Base-by-base conservation (phyloP, 1,140 invertebrate species). In the Paralvinella palmiformis region DNA sequence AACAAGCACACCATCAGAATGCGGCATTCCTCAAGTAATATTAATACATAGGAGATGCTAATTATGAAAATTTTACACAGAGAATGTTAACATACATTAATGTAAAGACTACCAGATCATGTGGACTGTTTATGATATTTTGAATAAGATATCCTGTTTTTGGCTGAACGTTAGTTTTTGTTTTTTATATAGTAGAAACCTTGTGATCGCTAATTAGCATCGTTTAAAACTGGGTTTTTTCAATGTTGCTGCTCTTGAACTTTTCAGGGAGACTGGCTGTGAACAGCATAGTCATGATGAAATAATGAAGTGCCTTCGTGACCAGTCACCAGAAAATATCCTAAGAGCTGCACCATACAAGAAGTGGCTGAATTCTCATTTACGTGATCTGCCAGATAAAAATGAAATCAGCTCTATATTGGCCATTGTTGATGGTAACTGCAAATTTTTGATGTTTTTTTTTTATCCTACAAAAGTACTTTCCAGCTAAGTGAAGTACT, bases 1-100 rank as follows among this genome's bases (percentile, higher is more conserved):
- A 31, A 22, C n/a, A 41, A 31, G 58, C 58, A 7, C 13, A 60
- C 6, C 15, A n/a, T 15, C 58, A 60, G 35, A 60, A 60, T 37
- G 35, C 17, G 29, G 36, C n/a, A n/a, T 60, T 60, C 36, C 37
- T 60, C 24, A 60, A 44, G 58, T 60, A 60, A 31, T n/a, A n/a
- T n/a, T n/a, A n/a, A n/a, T n/a, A n/a, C n/a, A n/a, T n/a, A n/a
- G n/a, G n/a, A n/a, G n/a, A n/a, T n/a, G n/a, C n/a, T n/a, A n/a
- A n/a, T n/a, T n/a, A n/a, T n/a, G n/a, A n/a, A n/a, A n/a, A n/a
- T n/a, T n/a, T n/a, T n/a, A n/a, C n/a, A n/a, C n/a, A n/a, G n/a
- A n/a, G n/a, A n/a, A n/a, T n/a, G n/a, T n/a, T n/a, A n/a, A n/a
- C n/a, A n/a, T n/a, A n/a, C n/a, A n/a, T n/a, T n/a, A n/a, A n/a